Conservation (phyloP, 2,888 invertebrate genomes). For the Zygothrica quintamaculata region DNA sequence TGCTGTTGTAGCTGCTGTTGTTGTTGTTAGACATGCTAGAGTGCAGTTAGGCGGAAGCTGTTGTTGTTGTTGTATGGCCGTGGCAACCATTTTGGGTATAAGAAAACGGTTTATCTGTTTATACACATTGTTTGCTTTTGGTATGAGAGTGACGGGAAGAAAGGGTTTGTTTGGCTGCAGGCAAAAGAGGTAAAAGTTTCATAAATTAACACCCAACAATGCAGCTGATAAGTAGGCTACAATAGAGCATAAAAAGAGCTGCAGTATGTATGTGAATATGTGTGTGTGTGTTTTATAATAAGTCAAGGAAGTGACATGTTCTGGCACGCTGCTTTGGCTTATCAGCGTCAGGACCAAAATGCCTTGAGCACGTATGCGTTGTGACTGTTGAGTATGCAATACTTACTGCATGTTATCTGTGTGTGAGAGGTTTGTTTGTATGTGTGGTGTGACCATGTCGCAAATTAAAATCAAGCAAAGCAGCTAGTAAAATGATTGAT, state of each 20-base stretch:
- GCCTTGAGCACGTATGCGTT: conserved; percentile 62
- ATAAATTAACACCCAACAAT: conserved; percentile 50
- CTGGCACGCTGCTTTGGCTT: conserved; percentile 43
- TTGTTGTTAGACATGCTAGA: conserved; percentile 57
- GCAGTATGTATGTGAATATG: conserved; percentile 4
- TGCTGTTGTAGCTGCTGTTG: conserved; percentile 37
- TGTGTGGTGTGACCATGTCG: conserved; percentile 47
- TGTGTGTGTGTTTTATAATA: conserved; percentile 3
- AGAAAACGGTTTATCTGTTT: neutral
- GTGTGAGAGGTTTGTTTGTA: conserved; percentile 13
- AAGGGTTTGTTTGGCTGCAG: conserved; percentile 7
- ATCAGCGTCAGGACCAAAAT: conserved; percentile 47
- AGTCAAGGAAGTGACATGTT: conserved; percentile 20
- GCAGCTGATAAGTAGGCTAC: conserved; percentile 46
- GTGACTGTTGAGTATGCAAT: conserved; percentile 54
- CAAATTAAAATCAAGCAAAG: conserved; percentile 74
- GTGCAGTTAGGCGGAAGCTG: conserved; percentile 74
- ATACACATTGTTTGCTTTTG: conserved; percentile 23
- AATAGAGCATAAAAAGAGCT: conserved; percentile 17
- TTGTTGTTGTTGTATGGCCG: conserved; percentile 41
- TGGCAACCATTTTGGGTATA: conserved; percentile 42
- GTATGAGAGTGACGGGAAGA: no score
- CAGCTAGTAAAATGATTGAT: conserved; percentile 68
- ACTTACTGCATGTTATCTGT: conserved; percentile 48
- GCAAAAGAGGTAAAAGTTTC: conserved; percentile 17